phyloP scores from a whole-genome alignment of 2,797 vertebrate genomes.

The Jordanella pulchra region DNA sequence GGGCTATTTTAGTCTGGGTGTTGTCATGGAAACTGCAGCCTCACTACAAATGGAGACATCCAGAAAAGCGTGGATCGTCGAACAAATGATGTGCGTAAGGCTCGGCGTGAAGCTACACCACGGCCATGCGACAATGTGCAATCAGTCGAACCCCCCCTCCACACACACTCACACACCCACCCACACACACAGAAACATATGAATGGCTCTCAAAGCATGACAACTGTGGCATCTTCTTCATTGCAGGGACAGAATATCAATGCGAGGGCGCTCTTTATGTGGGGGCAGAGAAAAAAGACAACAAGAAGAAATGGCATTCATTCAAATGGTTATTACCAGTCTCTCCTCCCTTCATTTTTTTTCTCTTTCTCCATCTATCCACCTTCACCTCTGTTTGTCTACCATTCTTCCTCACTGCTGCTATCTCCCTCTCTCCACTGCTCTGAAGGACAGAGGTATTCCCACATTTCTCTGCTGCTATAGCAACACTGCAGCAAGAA shows the following conservation, averaged over 20 bases:
- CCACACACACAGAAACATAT: slow-evolving; percentile 15
- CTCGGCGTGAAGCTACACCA: slow-evolving; percentile 56
- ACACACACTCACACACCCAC: slow-evolving; percentile 17
- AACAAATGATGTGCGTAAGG: slow-evolving; percentile 72
- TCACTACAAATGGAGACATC: slow-evolving; percentile 84
- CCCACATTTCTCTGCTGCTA: slow-evolving; percentile 86
- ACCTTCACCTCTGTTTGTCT: slow-evolving; percentile 30
- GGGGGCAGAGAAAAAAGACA: slow-evolving; percentile 29
- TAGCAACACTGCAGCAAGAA: slow-evolving; percentile 83
- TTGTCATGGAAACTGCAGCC: slow-evolving; percentile 87
- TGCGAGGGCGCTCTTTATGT: slow-evolving; percentile 47
- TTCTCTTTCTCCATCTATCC: slow-evolving; percentile 44
- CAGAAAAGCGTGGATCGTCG: slow-evolving; percentile 77
- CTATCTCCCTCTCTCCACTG: slow-evolving; percentile 30
- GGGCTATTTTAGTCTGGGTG: slow-evolving; percentile 82
- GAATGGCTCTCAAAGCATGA: slow-evolving; percentile 38
- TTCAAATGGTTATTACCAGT: not conserved
- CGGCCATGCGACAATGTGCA: slow-evolving; percentile 53
- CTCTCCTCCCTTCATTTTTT: slow-evolving; percentile 33
- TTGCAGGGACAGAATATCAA: slow-evolving; percentile 64
- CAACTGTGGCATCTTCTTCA: slow-evolving; percentile 52
- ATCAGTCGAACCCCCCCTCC: slow-evolving; percentile 34
- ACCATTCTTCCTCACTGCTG: slow-evolving; percentile 1
- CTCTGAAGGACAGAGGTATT: slow-evolving; percentile 86
- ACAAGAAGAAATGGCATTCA: slow-evolving; percentile 50